Base-by-base conservation (phyloP, 2,797 vertebrate species). In the Neomorphus geoffroyi region DNA sequence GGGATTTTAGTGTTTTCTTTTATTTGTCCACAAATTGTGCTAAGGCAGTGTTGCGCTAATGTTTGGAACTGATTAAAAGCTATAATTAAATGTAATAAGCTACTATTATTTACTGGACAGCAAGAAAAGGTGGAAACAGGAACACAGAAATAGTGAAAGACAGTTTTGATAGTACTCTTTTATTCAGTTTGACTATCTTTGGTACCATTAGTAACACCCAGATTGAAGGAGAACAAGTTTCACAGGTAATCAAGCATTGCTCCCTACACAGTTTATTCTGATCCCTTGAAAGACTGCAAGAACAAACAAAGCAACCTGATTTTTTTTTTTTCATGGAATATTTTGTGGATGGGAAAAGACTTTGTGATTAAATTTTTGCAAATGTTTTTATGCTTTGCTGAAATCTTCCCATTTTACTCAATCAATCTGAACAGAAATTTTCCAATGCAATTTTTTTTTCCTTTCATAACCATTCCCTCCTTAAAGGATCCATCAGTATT, bases 1-100 rank as follows among this genome's bases (percentile, higher is more conserved):
- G 27, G 33, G 21, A 80, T 54, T 88, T 86, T 32, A 73, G 22
- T 28, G 27, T 30, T 72, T 92, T 71, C 43, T 89, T 92, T 86
- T 13, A 71, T 28, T 17, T 53, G 22, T 46, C 73, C 81, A 46
- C 32, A 58, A 66, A 56, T 19, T 46, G 11, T 35, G 24, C 22
- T 80, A 74, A 92, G 24, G 70, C 69, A 85, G 17, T 21, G 7
- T 35, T 90, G 37, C 46, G 45, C 16, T 86, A 69, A 74, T 51
- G 57, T 39, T 78, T 70, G 37, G 50, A 93, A 72, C 39, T 45
- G 50, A 75, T 61, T 80, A 80, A 95, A 93, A 93, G 62, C 43
- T 56, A 9, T 30, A 73, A 82, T 73, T 60, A 72, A 75, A 72
- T 43, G 2, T 24, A 88, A 72, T 72, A 94, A 92, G 46, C 30